phyloP scores from a whole-genome alignment of 2,888 invertebrate genomes.

The Seira sanloemensis region DNA sequence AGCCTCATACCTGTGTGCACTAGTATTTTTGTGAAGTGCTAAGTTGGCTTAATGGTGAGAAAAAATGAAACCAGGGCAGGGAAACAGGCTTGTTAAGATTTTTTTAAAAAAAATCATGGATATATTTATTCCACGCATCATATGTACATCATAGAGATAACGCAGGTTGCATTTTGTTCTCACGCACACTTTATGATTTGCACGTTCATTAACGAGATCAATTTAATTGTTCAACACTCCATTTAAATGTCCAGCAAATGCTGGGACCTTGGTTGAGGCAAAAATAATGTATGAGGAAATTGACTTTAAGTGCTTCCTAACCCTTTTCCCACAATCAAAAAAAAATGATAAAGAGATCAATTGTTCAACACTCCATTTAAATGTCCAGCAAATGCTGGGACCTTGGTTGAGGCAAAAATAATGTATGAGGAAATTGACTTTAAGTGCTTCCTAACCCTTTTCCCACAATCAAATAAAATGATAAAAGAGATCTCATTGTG shows the following conservation, averaged over 20 bases:
- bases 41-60: slow-evolving; percentile 20
- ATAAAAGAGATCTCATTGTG: no score
- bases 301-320: not conserved
- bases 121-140: no score
- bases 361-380: not conserved
- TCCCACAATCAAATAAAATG: no score
- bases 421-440: not conserved
- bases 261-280: not conserved
- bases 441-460: not conserved
- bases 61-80: not conserved
- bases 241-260: not conserved
- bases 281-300: not conserved
- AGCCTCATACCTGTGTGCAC: slow-evolving; percentile 5
- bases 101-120: slow-evolving; percentile 10
- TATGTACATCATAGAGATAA: not conserved
- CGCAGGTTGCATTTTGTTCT: not conserved
- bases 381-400: not conserved
- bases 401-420: not conserved
- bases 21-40: slow-evolving; percentile 2
- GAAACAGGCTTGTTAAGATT: not conserved
- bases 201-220: slow-evolving; percentile 1
- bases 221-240: slow-evolving; percentile 10
- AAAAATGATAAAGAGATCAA: no score
- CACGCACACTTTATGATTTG: slow-evolving; percentile 2
- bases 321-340: no score